A percentile compares a stretch with the other conserved stretches of the same genome.
Conservation (phyloP, 2,113 vertebrate genomes). For the Cottus gobio region DNA sequence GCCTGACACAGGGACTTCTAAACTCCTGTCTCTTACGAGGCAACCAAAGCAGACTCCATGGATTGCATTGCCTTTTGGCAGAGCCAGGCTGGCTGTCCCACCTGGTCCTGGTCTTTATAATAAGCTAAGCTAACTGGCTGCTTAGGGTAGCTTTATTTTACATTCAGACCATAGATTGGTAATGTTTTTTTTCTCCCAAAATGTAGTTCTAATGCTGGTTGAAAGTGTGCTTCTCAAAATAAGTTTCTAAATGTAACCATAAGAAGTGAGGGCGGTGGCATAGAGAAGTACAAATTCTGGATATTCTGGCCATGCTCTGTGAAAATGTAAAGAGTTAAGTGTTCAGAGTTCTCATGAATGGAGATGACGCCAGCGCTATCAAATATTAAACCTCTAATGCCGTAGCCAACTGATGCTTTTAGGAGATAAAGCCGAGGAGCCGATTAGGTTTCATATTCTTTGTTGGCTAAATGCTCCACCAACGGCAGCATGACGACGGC, state of each 20-base stretch:
- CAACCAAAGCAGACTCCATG: too few relatives aligned
- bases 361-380: constrained; percentile 50
- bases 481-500: constrained; percentile 35
- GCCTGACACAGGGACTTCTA: too few relatives aligned
- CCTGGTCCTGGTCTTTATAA: not conserved
- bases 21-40: too few relatives aligned
- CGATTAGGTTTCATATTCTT: constrained; percentile 80
- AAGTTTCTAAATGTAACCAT: not conserved
- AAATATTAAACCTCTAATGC: constrained; percentile 71
- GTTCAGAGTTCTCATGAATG: constrained; percentile 44
- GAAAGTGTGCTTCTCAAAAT: not conserved
- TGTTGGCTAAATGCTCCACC: constrained; percentile 73
- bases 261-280: not conserved
- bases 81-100: too few relatives aligned
- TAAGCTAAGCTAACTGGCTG: not conserved
- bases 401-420: constrained; percentile 52
- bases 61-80: too few relatives aligned
- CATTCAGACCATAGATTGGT: not conserved
- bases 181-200: not conserved
- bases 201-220: not conserved
- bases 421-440: constrained; percentile 66
- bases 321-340: constrained; percentile 18
- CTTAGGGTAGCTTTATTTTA: not conserved
- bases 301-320: constrained; percentile 28
- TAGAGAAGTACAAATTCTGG: not conserved